phyloP scores from a whole-genome alignment of 2,113 vertebrate species.

The Noctilio leporinus region DNA sequence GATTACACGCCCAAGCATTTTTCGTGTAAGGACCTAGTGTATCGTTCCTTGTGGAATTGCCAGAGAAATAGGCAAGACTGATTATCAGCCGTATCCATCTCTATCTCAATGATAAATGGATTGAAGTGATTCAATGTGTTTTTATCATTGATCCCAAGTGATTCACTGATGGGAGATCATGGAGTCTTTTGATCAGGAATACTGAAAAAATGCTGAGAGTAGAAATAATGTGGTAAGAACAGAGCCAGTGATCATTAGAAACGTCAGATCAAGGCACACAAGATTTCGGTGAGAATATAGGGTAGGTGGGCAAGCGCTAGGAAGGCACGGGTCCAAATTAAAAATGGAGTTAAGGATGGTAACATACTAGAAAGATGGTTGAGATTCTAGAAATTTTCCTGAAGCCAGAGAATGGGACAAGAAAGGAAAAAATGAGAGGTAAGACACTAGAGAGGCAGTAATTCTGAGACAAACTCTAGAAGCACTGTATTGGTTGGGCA shows the following conservation, averaged over 20 bases:
- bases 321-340: background rate
- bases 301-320: background rate
- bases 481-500: background rate
- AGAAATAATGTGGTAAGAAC: background rate
- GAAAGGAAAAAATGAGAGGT: background rate
- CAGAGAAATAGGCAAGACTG: background rate
- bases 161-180: background rate
- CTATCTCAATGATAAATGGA: background rate
- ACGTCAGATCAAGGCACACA: background rate
- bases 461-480: background rate
- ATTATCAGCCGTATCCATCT: background rate
- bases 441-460: background rate
- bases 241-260: background rate
- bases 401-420: background rate
- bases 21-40: background rate
- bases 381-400: background rate
- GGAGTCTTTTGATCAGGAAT: background rate
- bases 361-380: background rate
- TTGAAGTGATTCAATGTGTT: background rate
- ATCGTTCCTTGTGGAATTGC: background rate
- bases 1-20: background rate
- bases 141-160: background rate
- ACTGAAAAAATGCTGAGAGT: background rate
- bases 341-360: background rate
- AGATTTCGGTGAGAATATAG: background rate